These are phyloP conservation scores for Motacilla alba DNA, from an alignment of 2,113 vertebrate genomes.

Conservation along the genomic window DNA sequence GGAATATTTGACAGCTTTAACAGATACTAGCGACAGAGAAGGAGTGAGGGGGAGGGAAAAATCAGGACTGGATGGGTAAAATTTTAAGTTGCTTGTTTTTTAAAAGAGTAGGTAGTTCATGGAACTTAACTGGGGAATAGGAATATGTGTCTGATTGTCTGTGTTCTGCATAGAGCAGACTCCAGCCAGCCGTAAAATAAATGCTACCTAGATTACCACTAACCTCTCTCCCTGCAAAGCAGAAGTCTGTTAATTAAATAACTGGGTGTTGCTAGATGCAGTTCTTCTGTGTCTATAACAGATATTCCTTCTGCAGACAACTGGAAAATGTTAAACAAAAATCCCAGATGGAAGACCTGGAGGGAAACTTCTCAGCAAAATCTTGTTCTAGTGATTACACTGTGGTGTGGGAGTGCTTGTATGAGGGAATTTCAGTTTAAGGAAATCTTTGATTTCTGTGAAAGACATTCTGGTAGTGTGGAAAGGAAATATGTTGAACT, in stretches of 20 bases:
- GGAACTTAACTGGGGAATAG: background rate
- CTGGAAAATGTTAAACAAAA: constrained; percentile 20
- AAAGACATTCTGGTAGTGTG: background rate
- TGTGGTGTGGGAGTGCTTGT: background rate
- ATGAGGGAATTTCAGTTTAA: background rate
- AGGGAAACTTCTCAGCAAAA: background rate
- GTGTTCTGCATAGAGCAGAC: background rate
- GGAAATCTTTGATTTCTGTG: constrained; percentile 15
- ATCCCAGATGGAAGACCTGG: background rate
- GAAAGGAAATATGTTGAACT: background rate
- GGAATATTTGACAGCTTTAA: constrained; percentile 3
- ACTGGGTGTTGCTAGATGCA: background rate
- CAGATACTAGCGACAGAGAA: background rate
- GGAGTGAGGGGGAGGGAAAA: background rate
- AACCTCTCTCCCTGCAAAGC: background rate
- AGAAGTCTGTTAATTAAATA: background rate
- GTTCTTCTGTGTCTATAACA: background rate
- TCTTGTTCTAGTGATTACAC: background rate
- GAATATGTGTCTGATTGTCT: background rate
- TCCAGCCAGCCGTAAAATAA: background rate
- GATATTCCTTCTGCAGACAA: constrained; percentile 5
- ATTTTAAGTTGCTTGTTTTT: background rate
- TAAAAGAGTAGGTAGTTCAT: background rate
- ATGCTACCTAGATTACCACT: background rate
- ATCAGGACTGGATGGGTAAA: background rate